Evolutionary conservation across 2,113 vertebrate species (phyloP).

Genomic region (Antennarius striatus): DNA sequence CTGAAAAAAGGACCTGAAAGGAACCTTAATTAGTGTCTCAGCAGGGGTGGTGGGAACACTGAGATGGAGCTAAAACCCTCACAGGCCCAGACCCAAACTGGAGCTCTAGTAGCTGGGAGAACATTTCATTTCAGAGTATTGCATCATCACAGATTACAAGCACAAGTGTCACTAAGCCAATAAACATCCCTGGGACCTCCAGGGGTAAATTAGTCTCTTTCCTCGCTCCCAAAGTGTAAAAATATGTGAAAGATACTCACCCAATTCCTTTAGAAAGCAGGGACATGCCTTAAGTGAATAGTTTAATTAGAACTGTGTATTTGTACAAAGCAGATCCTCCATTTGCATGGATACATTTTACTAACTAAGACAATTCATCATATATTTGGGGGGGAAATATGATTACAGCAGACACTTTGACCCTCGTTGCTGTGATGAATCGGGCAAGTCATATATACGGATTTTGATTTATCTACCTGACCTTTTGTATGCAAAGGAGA

Average conservation of each 20-base stretch:
- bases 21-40: conserved; percentile 80
- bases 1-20: conserved; percentile 66
- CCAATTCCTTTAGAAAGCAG: conserved; percentile 52
- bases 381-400: conserved; percentile 57
- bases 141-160: conserved; percentile 80
- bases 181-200: conserved; percentile 76
- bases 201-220: conserved; percentile 76
- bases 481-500: conserved; percentile 84
- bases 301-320: conserved; percentile 68
- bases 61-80: conserved; percentile 63
- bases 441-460: conserved; percentile 63
- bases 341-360: conserved; percentile 51
- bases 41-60: conserved; percentile 64
- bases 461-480: conserved; percentile 82
- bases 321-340: conserved; percentile 51
- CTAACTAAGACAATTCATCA: conserved; percentile 68
- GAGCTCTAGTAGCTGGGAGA: conserved; percentile 64
- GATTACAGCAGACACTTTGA: conserved; percentile 72
- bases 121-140: conserved; percentile 75
- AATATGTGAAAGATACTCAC: conserved; percentile 50
- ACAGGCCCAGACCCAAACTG: conserved; percentile 66
- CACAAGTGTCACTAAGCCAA: conserved; percentile 79
- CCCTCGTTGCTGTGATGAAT: conserved; percentile 77
- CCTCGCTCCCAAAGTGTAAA: conserved; percentile 62
- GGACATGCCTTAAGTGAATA: conserved; percentile 43